Evolutionary conservation across 1,140 invertebrate species (phyloP).

Genomic region (Panagrolaimus sp.): DNA sequence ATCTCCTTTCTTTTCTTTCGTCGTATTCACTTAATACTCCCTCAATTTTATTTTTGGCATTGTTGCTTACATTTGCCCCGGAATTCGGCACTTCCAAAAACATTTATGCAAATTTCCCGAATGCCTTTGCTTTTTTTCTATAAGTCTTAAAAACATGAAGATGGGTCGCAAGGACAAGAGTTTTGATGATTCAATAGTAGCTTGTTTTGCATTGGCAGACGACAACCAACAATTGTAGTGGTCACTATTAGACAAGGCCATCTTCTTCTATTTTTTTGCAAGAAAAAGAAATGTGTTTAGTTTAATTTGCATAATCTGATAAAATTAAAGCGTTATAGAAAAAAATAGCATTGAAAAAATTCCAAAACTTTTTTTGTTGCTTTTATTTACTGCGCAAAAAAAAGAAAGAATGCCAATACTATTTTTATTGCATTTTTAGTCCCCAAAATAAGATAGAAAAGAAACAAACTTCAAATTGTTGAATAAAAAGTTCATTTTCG

Average conservation of each 20-base stretch:
- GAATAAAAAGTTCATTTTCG: conserved; percentile 48
- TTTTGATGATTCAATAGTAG: conserved; percentile 13
- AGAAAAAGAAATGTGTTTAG: conserved; percentile 7
- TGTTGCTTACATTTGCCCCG: not conserved
- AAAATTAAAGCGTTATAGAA: conserved; percentile 13
- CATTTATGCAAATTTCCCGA: conserved; percentile 13
- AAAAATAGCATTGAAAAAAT: too few species aligned
- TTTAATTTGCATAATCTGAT: conserved; percentile 26
- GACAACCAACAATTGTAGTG: too few species aligned
- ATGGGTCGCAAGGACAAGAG: not conserved
- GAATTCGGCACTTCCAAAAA: conserved; percentile 8
- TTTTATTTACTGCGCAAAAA: too few species aligned
- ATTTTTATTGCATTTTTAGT: too few species aligned
- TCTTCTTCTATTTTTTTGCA: too few species aligned
- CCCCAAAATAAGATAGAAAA: not conserved
- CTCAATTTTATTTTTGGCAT: not conserved
- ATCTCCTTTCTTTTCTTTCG: not conserved
- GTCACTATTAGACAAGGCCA: too few species aligned
- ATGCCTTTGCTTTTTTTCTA: not conserved
- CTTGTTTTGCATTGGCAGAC: too few species aligned
- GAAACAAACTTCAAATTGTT: conserved; percentile 50
- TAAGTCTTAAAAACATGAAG: not conserved
- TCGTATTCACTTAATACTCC: not conserved
- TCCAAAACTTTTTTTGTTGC: too few species aligned
- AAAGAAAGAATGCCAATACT: too few species aligned